Base-by-base conservation (phyloP, 2,888 invertebrate species). In the Aproaerema taeniolella region DNA sequence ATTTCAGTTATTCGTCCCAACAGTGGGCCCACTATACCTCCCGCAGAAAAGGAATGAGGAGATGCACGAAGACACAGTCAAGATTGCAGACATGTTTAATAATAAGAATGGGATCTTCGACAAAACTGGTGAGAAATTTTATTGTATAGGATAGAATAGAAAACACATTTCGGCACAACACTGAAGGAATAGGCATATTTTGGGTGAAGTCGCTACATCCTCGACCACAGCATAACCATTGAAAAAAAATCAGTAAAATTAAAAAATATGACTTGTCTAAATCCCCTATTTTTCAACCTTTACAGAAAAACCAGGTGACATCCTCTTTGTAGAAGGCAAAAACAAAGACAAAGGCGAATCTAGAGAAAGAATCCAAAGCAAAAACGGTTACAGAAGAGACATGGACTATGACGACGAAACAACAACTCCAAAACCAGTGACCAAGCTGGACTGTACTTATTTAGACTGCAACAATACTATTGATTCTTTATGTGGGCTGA, bases 271-370 rank as follows among this genome's bases (percentile, higher is more conserved):
- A n/a, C n/a, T n/a, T n/a, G n/a, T n/a, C n/a, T n/a, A n/a, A n/a
- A n/a, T n/a, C n/a, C n/a, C n/a, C n/a, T n/a, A n/a, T n/a, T n/a
- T n/a, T n/a, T n/a, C n/a, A n/a, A n/a, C n/a, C n/a, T 26, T 52
- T 60, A 14, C 55, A 73, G 75, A 72, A 43, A 8, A 59, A 2
- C 61, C 69, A 26, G 40, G 52, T 31, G 71, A 72, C 12, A 58
- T 71, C 2, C 10, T 76, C 0, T 80, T 80, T 34, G 59, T 78
- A 24, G 48, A 62, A 0, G 78, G 75, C 0, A 73, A 70, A 47
- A 78, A 79, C 39, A 58, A 12, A 46, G 50, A 29, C 32, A 39
- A 1, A 24, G 11, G 2, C 50, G 41, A 34, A 24, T 43, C 2
- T 6, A 30, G 34, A 39, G 30, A 37, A 41, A 20, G 41, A 39